Base-by-base conservation (phyloP, 2,113 vertebrate genomes). In the Galeopterus variegatus region DNA sequence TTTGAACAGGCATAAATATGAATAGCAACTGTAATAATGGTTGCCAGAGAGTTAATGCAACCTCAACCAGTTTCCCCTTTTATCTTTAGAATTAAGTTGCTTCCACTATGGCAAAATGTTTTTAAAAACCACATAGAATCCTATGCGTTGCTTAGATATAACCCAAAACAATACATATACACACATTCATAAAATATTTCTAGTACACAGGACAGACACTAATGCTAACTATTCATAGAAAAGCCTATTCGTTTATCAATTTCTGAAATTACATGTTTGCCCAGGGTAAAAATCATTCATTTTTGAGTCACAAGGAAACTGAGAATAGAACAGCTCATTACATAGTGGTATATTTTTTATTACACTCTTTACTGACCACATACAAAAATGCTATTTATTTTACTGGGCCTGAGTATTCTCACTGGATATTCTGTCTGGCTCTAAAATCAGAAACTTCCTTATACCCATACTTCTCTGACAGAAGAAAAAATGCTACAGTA, bases 251-350 rank as follows among this genome's bases (percentile, higher is more conserved):
- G 75, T 80, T 83, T 60, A 79, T 52, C 23, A 88, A 82, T 89
- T 91, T 94, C 76, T 73, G 72, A 97, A 96, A 96, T 96, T 94
- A 62, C 21, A 64, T 33, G 19, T 80, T 93, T 96, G 72, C 36
- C 70, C 48, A 75, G 50, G 50, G n/a, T 72, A 92, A 41, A 93
- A 94, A 88, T 95, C 12, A 81, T 85, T 92, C 41, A 88, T 87
- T 94, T 96, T 45, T 81, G 11, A 94, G 64, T 79, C 33, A 76
- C 14, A 96, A 93, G 26, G 81, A 97, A 96, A 54, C n/a, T 60
- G 50, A 91, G 12, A 21, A 67, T 24, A 90, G 36, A 93, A 72
- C 6, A 94, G 54, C 60, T 96, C 17, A 88, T 72, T 81, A 88
- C 9, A 91, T 11, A 65, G 6, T 65, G 12, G 13, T 75, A 70